These are phyloP conservation scores for Gavialis gangeticus DNA, from an alignment of 2,113 vertebrate species.

Conservation along the genomic window DNA sequence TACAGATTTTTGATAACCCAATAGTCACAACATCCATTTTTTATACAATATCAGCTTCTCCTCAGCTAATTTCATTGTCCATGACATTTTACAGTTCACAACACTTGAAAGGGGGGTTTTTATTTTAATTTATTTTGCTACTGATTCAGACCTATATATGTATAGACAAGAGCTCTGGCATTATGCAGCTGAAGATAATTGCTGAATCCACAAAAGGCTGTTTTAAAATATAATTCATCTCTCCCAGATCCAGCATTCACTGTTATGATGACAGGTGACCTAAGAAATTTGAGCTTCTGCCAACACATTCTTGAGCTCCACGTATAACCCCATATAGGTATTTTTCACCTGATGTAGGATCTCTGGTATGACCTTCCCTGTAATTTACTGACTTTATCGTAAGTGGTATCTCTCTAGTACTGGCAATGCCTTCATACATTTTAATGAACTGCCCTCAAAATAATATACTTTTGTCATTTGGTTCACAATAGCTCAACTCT, in stretches of 20 bases:
- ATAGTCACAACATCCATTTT: neutral
- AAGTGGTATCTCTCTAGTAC: slow-evolving; percentile 54
- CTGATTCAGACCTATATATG: neutral
- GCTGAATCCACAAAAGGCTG: slow-evolving; percentile 6
- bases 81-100: neutral
- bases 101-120: neutral
- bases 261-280: slow-evolving; percentile 47
- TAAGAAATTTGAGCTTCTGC: slow-evolving; percentile 50
- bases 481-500: slow-evolving; percentile 40
- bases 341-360: slow-evolving; percentile 40
- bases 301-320: slow-evolving; percentile 31
- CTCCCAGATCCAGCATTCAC: slow-evolving; percentile 10
- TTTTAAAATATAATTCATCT: neutral
- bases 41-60: neutral
- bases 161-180: neutral
- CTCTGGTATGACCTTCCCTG: slow-evolving; percentile 53
- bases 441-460: slow-evolving; percentile 63
- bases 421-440: slow-evolving; percentile 56
- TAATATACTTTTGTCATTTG: slow-evolving; percentile 48
- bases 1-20: neutral
- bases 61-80: neutral
- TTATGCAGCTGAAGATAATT: slow-evolving; percentile 18
- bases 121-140: neutral
- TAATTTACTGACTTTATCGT: slow-evolving; percentile 57
- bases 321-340: slow-evolving; percentile 14